Evolutionary conservation across 2,888 invertebrate species (phyloP).

Genomic region (Mesorhabditis sp.): DNA sequence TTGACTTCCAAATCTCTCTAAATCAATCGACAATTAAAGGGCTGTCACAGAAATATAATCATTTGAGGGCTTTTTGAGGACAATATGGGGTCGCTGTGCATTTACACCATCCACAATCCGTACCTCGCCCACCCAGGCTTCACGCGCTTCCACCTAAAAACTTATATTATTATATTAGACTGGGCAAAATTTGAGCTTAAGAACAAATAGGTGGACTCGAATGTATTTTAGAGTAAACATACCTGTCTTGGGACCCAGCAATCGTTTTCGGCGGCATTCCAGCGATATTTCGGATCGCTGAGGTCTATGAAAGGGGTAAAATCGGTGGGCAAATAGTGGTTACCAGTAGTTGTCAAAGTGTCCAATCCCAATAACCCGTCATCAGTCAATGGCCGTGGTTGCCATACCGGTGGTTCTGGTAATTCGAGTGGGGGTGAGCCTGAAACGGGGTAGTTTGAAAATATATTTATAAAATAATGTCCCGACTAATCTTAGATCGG

Average conservation of each 20-base stretch:
- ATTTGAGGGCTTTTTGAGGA: background rate
- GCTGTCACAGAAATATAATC: background rate
- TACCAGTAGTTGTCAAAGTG: background rate
- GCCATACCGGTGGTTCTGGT: constrained; percentile 1
- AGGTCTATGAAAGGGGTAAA: too few relatives aligned
- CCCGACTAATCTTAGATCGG: background rate
- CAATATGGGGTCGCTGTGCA: background rate
- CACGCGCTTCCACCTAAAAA: too few relatives aligned
- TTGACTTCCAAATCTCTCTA: too few relatives aligned
- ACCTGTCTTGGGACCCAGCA: background rate
- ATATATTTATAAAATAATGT: background rate
- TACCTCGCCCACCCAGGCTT: background rate
- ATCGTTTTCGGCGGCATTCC: background rate
- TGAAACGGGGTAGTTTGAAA: background rate
- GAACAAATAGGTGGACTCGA: too few relatives aligned
- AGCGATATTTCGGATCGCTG: background rate
- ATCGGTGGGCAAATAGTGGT: background rate
- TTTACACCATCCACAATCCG: background rate
- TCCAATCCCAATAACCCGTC: background rate
- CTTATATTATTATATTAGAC: too few relatives aligned
- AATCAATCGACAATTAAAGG: background rate
- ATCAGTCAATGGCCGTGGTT: background rate
- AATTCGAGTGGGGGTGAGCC: constrained; percentile 1
- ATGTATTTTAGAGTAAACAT: too few relatives aligned
- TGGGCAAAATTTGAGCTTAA: too few relatives aligned